A percentile compares a stretch with the other conserved stretches of the same genome.
phyloP scores from a whole-genome alignment of 2,888 invertebrate species.

The Synanthedon formicaeformis region DNA sequence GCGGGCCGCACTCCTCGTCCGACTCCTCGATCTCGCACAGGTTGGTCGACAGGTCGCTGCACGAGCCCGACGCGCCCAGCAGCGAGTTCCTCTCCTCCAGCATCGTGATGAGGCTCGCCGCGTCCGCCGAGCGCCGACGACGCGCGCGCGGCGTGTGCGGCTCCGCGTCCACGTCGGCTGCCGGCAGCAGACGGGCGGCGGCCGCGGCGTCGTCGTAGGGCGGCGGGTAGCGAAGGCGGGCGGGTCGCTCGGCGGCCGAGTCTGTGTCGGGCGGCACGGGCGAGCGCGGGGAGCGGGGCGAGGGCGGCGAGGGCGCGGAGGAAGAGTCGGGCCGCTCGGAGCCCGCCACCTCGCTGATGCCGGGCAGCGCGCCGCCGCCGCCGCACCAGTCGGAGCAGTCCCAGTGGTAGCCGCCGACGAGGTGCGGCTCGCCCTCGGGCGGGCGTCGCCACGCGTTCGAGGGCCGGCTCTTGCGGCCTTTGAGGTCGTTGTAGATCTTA shows the following conservation, averaged over 20 bases:
- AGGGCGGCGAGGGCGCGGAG: conserved; percentile 83
- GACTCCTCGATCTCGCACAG: conserved; percentile 94
- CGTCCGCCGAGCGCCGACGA: conserved; percentile 68
- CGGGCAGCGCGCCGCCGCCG: conserved; percentile 82
- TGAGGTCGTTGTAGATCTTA: conserved; percentile 82
- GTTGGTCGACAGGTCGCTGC: conserved; percentile 88
- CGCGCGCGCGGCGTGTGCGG: conserved; percentile 21
- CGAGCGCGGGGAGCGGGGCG: conserved; percentile 86
- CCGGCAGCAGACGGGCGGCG: conserved; percentile 48
- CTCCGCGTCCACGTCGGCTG: conserved; percentile 67
- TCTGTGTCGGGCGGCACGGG: conserved; percentile 61
- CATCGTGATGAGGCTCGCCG: conserved; percentile 77
- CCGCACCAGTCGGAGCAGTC: conserved; percentile 94
- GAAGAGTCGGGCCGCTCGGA: conserved; percentile 93
- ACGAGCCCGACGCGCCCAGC: conserved; percentile 75
- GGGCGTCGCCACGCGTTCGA: conserved; percentile 4
- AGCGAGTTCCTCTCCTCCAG: conserved; percentile 82
- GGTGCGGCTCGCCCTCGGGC: conserved; percentile 28
- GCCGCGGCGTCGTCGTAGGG: conserved; percentile 25
- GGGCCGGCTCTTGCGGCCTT: conserved; percentile 20
- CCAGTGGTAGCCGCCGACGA: conserved; percentile 86
- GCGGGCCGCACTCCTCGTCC: conserved; percentile 72
- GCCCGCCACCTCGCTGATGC: conserved; percentile 89
- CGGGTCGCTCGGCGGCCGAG: conserved; percentile 14
- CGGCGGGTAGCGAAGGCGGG: conserved; percentile 16